Evolutionary conservation across 2,113 vertebrate genomes (phyloP).

Genomic region (Grammatotria lemairii): DNA sequence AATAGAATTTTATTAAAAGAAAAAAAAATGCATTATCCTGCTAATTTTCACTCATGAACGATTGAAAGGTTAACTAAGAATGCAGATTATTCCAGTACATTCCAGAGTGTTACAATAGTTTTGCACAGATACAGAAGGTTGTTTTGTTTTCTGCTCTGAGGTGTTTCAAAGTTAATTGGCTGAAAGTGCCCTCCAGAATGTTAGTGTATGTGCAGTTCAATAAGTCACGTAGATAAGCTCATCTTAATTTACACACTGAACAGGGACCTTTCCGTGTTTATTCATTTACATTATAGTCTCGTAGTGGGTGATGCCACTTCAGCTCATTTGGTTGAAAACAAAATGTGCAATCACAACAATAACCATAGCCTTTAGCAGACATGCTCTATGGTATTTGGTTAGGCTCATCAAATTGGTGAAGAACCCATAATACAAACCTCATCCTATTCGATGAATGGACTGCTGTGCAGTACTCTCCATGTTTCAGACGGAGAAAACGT

Average conservation of each 20-base stretch:
- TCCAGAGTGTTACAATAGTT: not conserved
- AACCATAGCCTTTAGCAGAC: not conserved
- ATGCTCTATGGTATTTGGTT: constrained; percentile 5
- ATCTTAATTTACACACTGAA: constrained; percentile 42
- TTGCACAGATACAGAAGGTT: constrained; percentile 20
- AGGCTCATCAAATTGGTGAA: constrained; percentile 7
- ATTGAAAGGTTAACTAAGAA: constrained; percentile 19
- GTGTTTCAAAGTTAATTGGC: constrained; percentile 47
- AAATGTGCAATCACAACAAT: constrained; percentile 26
- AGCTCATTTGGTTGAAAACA: constrained; percentile 50
- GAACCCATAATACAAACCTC: not conserved
- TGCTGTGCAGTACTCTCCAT: not conserved
- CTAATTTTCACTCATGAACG: not conserved
- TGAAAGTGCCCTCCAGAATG: constrained; percentile 42
- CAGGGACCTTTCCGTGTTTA: not conserved
- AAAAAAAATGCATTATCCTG: not conserved
- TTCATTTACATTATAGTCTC: constrained; percentile 38
- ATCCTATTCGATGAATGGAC: not conserved
- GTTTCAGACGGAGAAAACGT: not conserved
- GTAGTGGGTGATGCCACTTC: constrained; percentile 17
- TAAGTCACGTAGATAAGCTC: constrained; percentile 47
- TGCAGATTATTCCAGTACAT: not conserved
- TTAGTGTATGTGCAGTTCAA: constrained; percentile 34
- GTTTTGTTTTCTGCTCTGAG: constrained; percentile 38
- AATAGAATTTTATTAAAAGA: not conserved